Evolutionary conservation across 2,888 invertebrate genomes (phyloP), one percentile per base, ranked within the genome.

Genomic region (Arctia plantaginis): DNA sequence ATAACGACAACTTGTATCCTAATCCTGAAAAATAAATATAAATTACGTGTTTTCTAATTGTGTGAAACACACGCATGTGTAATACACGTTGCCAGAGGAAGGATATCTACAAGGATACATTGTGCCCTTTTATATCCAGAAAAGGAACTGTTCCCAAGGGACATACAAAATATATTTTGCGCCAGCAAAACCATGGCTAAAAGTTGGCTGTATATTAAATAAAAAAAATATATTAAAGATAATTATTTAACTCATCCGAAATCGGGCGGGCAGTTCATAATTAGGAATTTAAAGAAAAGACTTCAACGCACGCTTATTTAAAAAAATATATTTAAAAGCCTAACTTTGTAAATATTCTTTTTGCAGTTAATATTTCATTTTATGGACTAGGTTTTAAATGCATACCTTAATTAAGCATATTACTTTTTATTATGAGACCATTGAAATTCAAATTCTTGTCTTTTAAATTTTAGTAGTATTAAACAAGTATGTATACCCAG

Each of bases 241-340:
- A 13, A 59, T 59, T 27, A 15, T 59, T 27, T 59, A 59, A 59
- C 12, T 30, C 10, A 30, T 18, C 10, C 20, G 66, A 30, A 44
- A 12, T 67, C 44, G 66, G 27, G 33, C 18, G 12, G 20, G 33
- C 8, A 13, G 20, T 13, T 20, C 3, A 47, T 67, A 20, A 47
- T 47, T 13, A 67, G 6, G 30, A n/a, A 18, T 70, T 41, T 59
- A 71, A 77, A 81, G 66, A 87, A 89, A 92, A 91, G 91, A 92
- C 86, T 81, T 90, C 89, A 92, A 92, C 91, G 91, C 88, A 88
- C 76, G 69, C 23, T 0, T 44, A 39, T 47, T 51, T 73, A 41
- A 70, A 39, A 59, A 59, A 4, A 59, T 27, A 35, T 69, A 55
- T 23, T 51, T 27, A 59, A n/a, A 41, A 55, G 35, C 15, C 33